Percentiles rank a stretch among this genome's conserved stretches.
These are phyloP conservation scores for Microtus montanus DNA, from an alignment of 2,113 vertebrate genomes.

Conservation along the genomic window DNA sequence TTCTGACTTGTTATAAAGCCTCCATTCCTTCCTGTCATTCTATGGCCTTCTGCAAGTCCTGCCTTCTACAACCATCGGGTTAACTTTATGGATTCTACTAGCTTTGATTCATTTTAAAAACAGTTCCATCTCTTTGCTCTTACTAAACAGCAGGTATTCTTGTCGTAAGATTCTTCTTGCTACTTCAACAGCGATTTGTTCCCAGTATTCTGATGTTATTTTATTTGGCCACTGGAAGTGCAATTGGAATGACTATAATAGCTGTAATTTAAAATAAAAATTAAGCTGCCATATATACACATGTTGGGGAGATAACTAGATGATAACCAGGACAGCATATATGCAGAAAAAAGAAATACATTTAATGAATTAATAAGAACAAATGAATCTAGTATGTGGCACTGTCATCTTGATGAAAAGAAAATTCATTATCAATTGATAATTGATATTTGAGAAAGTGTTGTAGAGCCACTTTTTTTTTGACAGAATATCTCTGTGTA, in stretches of 20 bases:
- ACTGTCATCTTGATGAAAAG: not conserved
- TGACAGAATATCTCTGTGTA: not conserved
- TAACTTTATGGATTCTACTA: conserved; percentile 5
- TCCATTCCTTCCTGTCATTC: not conserved
- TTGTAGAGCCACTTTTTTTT: not conserved
- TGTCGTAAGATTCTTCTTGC: not conserved
- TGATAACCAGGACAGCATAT: not conserved
- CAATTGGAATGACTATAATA: not conserved
- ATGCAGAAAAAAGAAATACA: not conserved
- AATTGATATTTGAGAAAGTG: conserved; percentile 21
- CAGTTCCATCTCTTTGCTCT: not conserved
- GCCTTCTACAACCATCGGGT: not conserved
- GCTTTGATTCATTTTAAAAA: conserved; percentile 29
- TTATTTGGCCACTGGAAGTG: conserved; percentile 30
- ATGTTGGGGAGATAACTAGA: not conserved
- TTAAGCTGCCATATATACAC: not conserved
- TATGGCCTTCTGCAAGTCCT: not conserved
- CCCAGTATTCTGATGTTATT: conserved; percentile 33
- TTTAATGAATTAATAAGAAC: not conserved
- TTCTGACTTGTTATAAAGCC: not conserved
- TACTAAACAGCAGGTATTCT: not conserved
- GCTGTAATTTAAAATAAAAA: conserved; percentile 7
- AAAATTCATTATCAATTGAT: not conserved
- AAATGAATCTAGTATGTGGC: not conserved
- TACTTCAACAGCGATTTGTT: not conserved